Evolutionary conservation across 1,140 invertebrate genomes (phyloP), one percentile per base, ranked within the genome.

Genomic region (Tenebrio molitor): DNA sequence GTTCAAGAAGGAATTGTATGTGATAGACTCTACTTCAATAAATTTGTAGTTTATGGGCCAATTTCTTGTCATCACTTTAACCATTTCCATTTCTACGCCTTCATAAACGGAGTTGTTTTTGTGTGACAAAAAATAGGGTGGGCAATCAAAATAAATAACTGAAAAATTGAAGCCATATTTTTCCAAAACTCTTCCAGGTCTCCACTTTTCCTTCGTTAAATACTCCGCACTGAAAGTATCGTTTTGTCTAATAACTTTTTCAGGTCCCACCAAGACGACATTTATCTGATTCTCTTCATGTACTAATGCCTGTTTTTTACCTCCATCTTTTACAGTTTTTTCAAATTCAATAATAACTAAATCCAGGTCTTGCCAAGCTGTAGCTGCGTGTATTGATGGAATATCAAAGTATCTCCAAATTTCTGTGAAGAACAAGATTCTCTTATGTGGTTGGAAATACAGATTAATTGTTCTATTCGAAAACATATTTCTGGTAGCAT

Each of bases 31-130:
- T 39, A 3, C 0, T 39, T 39, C n/a, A n/a, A 39, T 5, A n/a
- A 39, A n/a, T n/a, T 3, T 39, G 2, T 7, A 39, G 12, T 0
- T 12, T 0, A 50, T 2, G 5, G 46, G 46, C 46, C 46, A 50
- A n/a, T 50, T 50, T 50, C n/a, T 50, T 15, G 15, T 16, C 17
- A 50, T 16, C 2, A 2, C 46, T 19, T 50, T 50, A 6, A 50
- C 12, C 21, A 50, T 21, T 50, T 50, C 16, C 21, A 50, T 25
- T 50, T 50, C 46, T 6, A 50, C 4, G 4, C 46, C 46, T 21
- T 50, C 46, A 10, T 21, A 50, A 5, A 2, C 8, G 4, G 3
- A 3, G 46, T 19, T n/a, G 3, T 50, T 50, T n/a, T 14, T 44
- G 3, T 44, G n/a, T 14, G 5, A 12, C 6, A n/a, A 5, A 21